phyloP scores from a whole-genome alignment of 2,888 invertebrate genomes.

The Troilus luridus region DNA sequence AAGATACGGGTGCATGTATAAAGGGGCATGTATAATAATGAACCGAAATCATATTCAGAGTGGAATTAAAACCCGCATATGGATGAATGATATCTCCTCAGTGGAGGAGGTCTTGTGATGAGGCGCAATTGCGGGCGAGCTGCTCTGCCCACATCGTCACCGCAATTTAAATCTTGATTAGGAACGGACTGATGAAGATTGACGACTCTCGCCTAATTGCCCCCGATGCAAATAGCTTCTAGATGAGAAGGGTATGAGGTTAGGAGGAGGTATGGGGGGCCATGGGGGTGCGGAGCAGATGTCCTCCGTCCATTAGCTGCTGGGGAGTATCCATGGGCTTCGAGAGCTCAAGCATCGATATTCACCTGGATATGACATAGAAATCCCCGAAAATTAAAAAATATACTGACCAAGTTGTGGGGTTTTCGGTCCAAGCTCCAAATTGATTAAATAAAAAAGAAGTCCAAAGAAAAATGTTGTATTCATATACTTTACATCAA shows the following conservation, averaged over 20 bases:
- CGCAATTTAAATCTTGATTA: conserved; percentile 56
- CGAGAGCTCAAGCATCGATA: too few relatives aligned
- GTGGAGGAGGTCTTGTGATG: not conserved
- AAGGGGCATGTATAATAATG: not conserved
- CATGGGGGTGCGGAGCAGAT: not conserved
- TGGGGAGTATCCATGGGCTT: not conserved
- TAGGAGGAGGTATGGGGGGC: not conserved
- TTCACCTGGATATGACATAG: too few relatives aligned
- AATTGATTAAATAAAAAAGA: too few relatives aligned
- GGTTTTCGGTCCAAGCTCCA: too few relatives aligned
- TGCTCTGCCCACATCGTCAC: conserved; percentile 27
- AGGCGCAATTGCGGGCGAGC: not conserved
- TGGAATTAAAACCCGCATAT: conserved; percentile 36
- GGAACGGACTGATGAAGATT: not conserved
- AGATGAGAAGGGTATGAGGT: not conserved
- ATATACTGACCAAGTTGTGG: too few relatives aligned
- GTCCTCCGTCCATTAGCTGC: conserved; percentile 20
- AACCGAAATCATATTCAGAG: conserved; percentile 41
- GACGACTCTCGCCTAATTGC: conserved; percentile 19
- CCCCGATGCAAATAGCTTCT: conserved; percentile 9
- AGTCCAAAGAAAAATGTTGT: too few relatives aligned
- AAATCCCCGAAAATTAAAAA: too few relatives aligned
- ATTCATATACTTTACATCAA: too few relatives aligned
- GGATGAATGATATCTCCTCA: not conserved
- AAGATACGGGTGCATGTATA: not conserved